Base-by-base conservation (phyloP, 2,113 vertebrate species). In the Hucho hucho region DNA sequence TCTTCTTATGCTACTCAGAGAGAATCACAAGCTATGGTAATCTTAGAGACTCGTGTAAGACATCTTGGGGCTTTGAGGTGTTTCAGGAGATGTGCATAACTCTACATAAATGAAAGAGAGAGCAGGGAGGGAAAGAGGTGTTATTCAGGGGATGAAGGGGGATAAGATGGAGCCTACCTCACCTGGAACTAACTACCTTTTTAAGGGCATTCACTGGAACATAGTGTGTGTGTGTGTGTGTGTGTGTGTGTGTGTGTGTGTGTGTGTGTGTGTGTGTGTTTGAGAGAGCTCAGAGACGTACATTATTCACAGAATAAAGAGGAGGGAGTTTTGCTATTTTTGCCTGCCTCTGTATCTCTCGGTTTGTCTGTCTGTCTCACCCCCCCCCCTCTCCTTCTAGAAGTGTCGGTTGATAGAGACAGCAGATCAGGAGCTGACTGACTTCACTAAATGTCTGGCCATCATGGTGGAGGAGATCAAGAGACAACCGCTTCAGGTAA, bases 361-460 rank as follows among this genome's bases (percentile, higher is more conserved):
- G 28, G 37, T 80, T 49, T 78, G 2, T 37, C 32, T 37, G 32
- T 37, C 37, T 9, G 7, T 43, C 7, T 1, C 7, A 1, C 6
- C 37, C 37, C 37, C 37, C 2, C 37, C 7, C 2, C 2, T 6
- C 49, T 18, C 49, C 14, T 14, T 5, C 49, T 20, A 94, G 93
- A 88, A 87, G 0, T 94, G 92, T 87, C 85, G 75, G 75, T 79
- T 95, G 71, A 90, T 93, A 26, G 87, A 92, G 79, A 95, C 93
- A 7, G 72, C 81, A 18, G 88, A 94, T 83, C 93, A 94, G 81
- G 90, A 93, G 74, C 83, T 92, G 29, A 95, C 94, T 1, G 94
- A 95, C 81, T 95, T 90, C 84, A 94, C 92, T 13, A 95, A 94
- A 75, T 94, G 91, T 78, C 86, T 93, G 37, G 65, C 75, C 59